Evolutionary conservation across 2,888 invertebrate genomes (phyloP).

Genomic region (Macrophya alboannulata): DNA sequence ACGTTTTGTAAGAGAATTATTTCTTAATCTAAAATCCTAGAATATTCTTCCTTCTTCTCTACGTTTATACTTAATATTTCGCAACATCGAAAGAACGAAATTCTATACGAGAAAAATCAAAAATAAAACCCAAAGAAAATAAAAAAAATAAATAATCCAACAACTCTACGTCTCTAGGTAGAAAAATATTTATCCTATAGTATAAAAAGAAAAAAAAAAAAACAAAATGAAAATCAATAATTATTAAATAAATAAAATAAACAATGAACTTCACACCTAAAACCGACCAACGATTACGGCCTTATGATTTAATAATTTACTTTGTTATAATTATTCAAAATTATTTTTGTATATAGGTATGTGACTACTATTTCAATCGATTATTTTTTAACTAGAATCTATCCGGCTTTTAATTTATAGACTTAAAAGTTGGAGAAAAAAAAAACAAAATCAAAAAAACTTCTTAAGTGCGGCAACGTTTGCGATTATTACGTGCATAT

Average conservation of each 20-base stretch:
- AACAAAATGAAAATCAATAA: background rate
- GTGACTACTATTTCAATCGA: background rate
- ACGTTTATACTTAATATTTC: background rate
- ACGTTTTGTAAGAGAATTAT: background rate
- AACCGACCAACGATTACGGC: background rate
- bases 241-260: background rate
- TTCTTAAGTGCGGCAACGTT: background rate
- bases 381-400: background rate
- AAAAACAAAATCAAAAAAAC: background rate
- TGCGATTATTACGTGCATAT: background rate
- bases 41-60: background rate
- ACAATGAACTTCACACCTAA: slow-evolving; percentile 7
- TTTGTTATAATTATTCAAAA: background rate
- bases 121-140: too few species aligned
- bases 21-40: background rate
- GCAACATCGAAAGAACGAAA: background rate
- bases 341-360: background rate
- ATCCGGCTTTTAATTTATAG: background rate
- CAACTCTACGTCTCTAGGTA: slow-evolving; percentile 8
- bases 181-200: slow-evolving; percentile 37
- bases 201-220: background rate
- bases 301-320: background rate
- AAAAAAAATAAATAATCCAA: background rate
- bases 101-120: background rate
- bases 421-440: background rate